Conservation (phyloP, 2,888 invertebrate genomes). For the Drosophila birchii region DNA sequence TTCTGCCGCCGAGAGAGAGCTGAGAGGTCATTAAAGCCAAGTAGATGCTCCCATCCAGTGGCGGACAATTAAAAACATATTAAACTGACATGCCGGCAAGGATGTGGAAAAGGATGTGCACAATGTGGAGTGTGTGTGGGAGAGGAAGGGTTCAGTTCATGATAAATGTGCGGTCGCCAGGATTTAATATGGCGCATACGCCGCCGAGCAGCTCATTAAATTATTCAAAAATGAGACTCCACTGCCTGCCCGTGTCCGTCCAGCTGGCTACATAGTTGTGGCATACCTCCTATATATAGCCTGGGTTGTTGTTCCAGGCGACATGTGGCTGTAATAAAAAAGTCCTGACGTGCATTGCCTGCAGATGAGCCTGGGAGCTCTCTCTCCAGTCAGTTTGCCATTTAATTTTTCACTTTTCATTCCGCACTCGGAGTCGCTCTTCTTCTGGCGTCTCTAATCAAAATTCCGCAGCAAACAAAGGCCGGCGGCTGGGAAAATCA, state of each 20-base stretch:
- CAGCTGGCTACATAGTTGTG: conserved; percentile 40
- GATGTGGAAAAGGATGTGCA: conserved; percentile 2
- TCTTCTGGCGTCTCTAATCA: neutral
- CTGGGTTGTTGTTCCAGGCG: conserved; percentile 19
- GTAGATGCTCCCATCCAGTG: conserved; percentile 37
- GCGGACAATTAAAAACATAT: conserved; percentile 75
- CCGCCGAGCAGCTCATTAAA: conserved; percentile 66
- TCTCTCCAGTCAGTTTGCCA: neutral
- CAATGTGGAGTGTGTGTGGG: conserved; percentile 2
- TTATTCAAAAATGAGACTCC: conserved; percentile 58
- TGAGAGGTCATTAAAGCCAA: conserved; percentile 61
- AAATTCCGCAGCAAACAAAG: conserved; percentile 3
- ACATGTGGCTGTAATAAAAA: conserved; percentile 51
- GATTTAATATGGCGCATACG: conserved; percentile 63
- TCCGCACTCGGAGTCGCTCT: neutral
- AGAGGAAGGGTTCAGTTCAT: conserved; percentile 44
- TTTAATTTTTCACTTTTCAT: conserved; percentile 4
- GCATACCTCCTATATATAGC: conserved; percentile 9
- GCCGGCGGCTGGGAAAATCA: conserved; percentile 38
- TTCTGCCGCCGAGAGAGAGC: conserved; percentile 3
- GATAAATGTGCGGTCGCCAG: conserved; percentile 72
- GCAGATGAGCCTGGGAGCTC: conserved; percentile 29
- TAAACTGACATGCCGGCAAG: conserved; percentile 56
- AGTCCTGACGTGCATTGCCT: conserved; percentile 33
- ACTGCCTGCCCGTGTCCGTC: conserved; percentile 35